Percentiles rank a stretch among this genome's conserved stretches.
These are phyloP conservation scores for Aculops lycopersici DNA, from an alignment of 1,140 invertebrate genomes.

Conservation along the genomic window DNA sequence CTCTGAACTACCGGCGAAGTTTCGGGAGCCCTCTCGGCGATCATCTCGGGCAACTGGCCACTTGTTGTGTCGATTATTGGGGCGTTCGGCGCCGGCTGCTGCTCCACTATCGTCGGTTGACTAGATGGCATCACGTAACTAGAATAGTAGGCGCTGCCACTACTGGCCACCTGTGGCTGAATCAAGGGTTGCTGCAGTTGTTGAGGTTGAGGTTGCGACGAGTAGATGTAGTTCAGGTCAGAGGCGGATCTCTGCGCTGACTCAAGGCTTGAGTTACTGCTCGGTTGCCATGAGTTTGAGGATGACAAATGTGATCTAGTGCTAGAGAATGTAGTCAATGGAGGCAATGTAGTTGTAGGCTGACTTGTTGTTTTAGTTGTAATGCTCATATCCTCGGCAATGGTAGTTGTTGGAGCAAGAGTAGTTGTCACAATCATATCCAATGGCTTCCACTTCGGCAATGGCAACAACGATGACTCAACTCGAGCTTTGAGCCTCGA, in stretches of 20 bases:
- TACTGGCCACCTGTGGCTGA: background rate
- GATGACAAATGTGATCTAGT: background rate
- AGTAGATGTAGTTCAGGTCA: background rate
- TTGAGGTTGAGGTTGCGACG: background rate
- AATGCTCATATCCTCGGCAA: background rate
- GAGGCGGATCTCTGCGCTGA: too few species aligned
- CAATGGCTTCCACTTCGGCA: background rate
- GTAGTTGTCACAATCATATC: background rate
- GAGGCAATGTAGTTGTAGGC: background rate
- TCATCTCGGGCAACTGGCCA: background rate
- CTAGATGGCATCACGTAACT: background rate
- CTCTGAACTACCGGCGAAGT: too few species aligned
- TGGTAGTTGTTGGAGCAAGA: background rate
- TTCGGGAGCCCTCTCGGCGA: too few species aligned
- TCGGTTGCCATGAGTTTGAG: background rate
- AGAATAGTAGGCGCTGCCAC: background rate
- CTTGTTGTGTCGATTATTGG: background rate
- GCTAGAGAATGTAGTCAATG: background rate
- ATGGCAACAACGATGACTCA: background rate
- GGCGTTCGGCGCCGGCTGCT: background rate
- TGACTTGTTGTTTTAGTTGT: background rate
- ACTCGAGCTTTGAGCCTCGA: background rate
- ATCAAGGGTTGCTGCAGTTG: background rate
- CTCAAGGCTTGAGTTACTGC: background rate
- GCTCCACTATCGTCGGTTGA: background rate